Evolutionary conservation across 2,888 invertebrate species (phyloP).

Genomic region (Pegoplata infirma): DNA sequence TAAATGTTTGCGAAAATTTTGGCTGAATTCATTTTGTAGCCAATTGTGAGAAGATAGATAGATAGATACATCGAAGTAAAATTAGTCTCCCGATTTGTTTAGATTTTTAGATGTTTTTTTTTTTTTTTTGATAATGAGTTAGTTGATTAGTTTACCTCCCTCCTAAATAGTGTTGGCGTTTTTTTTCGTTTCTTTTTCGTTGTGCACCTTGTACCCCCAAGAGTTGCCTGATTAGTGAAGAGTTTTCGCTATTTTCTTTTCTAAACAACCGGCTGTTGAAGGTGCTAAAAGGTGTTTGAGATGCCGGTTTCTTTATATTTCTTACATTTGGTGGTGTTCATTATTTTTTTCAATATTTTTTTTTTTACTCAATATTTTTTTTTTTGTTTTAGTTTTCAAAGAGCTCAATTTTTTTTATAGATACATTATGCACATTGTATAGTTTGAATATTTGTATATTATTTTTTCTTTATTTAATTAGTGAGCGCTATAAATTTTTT

Average conservation of each 20-base stretch:
- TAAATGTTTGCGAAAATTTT: slow-evolving; percentile 57
- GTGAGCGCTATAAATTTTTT: slow-evolving; percentile 12
- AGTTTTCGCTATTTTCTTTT: neutral
- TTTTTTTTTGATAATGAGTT: neutral
- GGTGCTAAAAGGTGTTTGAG: slow-evolving; percentile 38
- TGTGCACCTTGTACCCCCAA: neutral
- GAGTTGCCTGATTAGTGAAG: neutral
- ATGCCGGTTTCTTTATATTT: slow-evolving; percentile 6
- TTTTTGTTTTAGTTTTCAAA: neutral
- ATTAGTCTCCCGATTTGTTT: slow-evolving; percentile 48
- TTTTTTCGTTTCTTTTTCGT: no score
- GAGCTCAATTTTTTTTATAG: neutral
- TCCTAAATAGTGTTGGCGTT: neutral
- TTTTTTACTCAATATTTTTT: neutral
- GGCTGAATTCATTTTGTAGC: slow-evolving; percentile 54
- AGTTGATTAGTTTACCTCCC: neutral
- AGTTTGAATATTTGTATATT: neutral
- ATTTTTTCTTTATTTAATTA: neutral
- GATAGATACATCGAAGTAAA: no score
- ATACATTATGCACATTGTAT: neutral
- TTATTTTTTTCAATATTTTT: neutral
- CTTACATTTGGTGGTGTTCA: no score
- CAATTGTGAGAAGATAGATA: slow-evolving; percentile 26
- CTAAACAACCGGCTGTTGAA: slow-evolving; percentile 38
- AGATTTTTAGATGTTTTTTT: no score